Conservation (phyloP, 2,888 invertebrate species). For the Metallyticus violacea region DNA sequence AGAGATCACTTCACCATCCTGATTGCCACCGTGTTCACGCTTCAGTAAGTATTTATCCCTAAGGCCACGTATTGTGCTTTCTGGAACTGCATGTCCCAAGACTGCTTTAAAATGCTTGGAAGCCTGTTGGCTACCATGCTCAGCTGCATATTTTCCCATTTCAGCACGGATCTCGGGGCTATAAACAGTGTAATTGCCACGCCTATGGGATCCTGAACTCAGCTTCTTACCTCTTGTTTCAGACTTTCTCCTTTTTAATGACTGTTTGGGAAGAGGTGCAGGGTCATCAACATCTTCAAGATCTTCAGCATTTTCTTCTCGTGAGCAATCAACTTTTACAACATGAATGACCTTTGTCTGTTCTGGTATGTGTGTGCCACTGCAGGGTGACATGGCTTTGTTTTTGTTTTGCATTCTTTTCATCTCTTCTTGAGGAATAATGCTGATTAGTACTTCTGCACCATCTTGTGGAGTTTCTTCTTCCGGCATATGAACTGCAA, state of each 20-base stretch:
- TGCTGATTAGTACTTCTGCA: neutral
- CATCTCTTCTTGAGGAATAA: neutral
- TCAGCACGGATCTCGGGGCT: constrained; percentile 39
- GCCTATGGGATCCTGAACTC: constrained; percentile 20
- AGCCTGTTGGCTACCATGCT: constrained; percentile 39
- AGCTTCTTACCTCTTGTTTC: neutral
- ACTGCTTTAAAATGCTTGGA: constrained; percentile 37
- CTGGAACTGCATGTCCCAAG: constrained; percentile 38
- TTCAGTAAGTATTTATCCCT: constrained; percentile 39
- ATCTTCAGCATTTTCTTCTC: neutral
- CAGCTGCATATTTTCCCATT: constrained; percentile 38
- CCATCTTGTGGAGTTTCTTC: neutral
- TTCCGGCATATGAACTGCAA: neutral
- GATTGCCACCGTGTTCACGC: constrained; percentile 9
- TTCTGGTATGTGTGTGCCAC: neutral
- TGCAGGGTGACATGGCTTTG: neutral
- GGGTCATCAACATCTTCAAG: neutral
- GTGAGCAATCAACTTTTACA: neutral
- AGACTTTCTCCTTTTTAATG: neutral
- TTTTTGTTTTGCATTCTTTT: neutral
- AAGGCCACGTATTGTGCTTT: constrained; percentile 40
- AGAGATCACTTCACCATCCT: constrained; percentile 35
- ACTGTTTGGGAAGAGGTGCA: neutral
- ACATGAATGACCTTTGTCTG: constrained; percentile 8
- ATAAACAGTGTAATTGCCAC: constrained; percentile 39